Evolutionary conservation across 2,888 invertebrate genomes (phyloP).

Genomic region (Temnothorax unifasciatus): DNA sequence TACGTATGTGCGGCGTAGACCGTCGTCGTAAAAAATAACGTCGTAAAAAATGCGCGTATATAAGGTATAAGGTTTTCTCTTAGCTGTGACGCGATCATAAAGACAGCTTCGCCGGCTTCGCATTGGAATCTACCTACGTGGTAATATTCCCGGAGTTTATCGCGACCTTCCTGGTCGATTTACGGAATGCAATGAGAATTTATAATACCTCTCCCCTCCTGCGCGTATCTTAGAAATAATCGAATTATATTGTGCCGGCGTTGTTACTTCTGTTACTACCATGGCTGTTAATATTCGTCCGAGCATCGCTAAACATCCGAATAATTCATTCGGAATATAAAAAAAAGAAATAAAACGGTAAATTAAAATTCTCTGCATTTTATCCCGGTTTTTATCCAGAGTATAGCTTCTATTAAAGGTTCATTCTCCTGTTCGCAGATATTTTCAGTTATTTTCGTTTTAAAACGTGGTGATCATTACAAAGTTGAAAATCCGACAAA

Average conservation of each 20-base stretch:
- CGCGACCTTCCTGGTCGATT: conserved; percentile 18
- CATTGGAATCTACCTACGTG: conserved; percentile 50
- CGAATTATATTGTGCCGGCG: conserved; percentile 8
- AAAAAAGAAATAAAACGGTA: neutral
- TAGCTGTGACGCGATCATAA: conserved; percentile 62
- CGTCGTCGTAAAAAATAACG: conserved; percentile 64
- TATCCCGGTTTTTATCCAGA: neutral
- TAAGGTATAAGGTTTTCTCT: conserved; percentile 40
- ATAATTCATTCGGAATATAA: neutral
- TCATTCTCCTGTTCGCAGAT: neutral
- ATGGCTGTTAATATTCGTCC: conserved; percentile 12
- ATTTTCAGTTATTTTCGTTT: conserved; percentile 9
- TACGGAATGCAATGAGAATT: conserved; percentile 37
- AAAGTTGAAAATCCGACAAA: neutral
- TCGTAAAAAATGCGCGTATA: conserved; percentile 64
- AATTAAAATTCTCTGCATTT: conserved; percentile 16
- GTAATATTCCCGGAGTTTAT: conserved; percentile 29
- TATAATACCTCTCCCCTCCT: neutral
- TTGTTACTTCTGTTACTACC: neutral
- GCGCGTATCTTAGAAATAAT: neutral
- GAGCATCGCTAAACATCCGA: conserved; percentile 6
- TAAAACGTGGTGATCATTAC: neutral
- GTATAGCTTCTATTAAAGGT: neutral
- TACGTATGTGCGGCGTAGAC: neutral
- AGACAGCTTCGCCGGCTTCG: conserved; percentile 64